Percentiles rank a stretch among this genome's conserved stretches.
phyloP scores from a whole-genome alignment of 1,140 invertebrate species.

The Stenopsyche tienmushanensis region DNA sequence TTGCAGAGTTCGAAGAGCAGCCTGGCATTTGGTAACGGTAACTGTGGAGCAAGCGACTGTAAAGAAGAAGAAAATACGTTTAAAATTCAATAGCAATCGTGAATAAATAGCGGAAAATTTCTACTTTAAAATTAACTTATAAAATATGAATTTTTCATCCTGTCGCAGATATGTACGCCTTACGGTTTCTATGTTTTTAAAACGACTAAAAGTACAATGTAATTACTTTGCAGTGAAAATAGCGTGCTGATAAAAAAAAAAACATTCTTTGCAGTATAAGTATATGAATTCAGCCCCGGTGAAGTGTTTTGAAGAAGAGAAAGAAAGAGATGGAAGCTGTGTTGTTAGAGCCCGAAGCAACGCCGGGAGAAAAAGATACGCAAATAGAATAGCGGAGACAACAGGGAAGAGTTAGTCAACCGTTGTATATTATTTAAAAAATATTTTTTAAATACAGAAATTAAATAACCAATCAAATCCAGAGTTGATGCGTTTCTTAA shows the following conservation, averaged over 20 bases:
- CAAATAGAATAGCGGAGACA: neutral
- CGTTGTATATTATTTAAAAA: no score
- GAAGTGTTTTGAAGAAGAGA: neutral
- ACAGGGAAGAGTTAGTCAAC: no score
- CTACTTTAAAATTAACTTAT: neutral
- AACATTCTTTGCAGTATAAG: neutral
- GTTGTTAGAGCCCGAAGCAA: neutral
- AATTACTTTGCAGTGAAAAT: no score
- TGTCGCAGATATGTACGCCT: no score
- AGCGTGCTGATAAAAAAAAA: neutral
- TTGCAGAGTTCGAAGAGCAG: conserved; percentile 80
- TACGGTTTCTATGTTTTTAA: no score
- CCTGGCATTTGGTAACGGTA: conserved; percentile 88
- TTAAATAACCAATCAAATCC: no score
- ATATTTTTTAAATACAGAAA: no score
- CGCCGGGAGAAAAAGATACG: neutral
- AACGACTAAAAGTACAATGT: no score
- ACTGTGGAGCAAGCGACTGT: conserved; percentile 89
- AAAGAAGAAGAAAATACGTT: conserved; percentile 52
- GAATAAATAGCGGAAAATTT: no score
- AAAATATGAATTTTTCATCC: neutral
- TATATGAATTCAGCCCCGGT: neutral
- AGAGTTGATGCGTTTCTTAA: no score
- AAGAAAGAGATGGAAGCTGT: neutral
- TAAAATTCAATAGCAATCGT: neutral